Base-by-base conservation (phyloP, 2,888 invertebrate genomes). In the Polymixis lichenea region DNA sequence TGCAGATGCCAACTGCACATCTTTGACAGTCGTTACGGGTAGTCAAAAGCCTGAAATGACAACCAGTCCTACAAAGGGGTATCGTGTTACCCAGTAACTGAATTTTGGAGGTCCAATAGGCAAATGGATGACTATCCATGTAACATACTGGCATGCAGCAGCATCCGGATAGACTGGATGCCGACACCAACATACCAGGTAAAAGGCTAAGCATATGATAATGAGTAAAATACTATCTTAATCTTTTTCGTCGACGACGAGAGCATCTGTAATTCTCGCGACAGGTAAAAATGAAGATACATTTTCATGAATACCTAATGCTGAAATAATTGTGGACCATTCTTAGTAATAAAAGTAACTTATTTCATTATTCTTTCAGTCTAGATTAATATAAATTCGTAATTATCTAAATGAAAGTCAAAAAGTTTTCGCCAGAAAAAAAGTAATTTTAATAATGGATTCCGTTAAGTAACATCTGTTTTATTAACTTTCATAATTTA, bases 371-470 rank as follows among this genome's bases (percentile, higher is more conserved):
- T 60, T 60, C 22, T 8, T 46, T 46, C 28, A 60, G 7, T 32
- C 22, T 53, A 51, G 3, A 65, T 65, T 55, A 38, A 32, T 58
- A 60, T 8, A 25, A 17, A 60, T 46, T 72, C 32, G 22, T 32
- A 71, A 76, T 79, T 78, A 53, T 53, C 19, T 60, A 43, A 76
- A 60, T 53, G 51, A 56, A 43, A 51, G 28, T 61, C 15, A 49
- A 53, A 76, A 77, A 49, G 4, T 46, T 60, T 32, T 15, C 2
- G 0, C 11, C n/a, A 15, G n/a, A 69, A 80, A 72, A 77, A 73
- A 80, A 43, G 62, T 56, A 81, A 75, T 77, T 75, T 51, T 22
- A 51, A 25, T 64, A 81, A 81, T 64, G 76, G 81, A 58, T 62
- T 51, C 13, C 28, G 13, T 28, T 80, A 17, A 25, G 49, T 61